These are phyloP conservation scores for Monarcha castaneiventris DNA, from an alignment of 2,113 vertebrate species.

Conservation along the genomic window DNA sequence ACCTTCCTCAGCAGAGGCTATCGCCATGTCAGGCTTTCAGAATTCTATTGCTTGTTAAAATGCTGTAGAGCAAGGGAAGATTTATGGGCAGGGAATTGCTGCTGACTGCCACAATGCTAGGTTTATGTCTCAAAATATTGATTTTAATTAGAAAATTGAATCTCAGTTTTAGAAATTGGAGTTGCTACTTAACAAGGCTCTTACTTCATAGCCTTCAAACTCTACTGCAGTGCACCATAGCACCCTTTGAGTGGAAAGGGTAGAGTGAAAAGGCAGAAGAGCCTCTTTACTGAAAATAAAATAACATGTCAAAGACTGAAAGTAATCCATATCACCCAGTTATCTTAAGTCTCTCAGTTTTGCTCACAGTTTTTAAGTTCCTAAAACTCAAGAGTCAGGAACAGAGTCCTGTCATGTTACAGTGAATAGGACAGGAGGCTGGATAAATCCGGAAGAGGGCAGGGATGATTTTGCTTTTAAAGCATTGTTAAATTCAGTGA, in stretches of 20 bases:
- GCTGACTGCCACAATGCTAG: slow-evolving; percentile 40
- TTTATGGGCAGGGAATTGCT: slow-evolving; percentile 33
- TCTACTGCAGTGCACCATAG: neutral
- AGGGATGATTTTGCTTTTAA: neutral
- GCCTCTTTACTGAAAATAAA: neutral
- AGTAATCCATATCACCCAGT: neutral
- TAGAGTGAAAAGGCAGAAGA: neutral
- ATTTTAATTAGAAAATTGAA: slow-evolving; percentile 69
- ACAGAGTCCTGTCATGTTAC: neutral
- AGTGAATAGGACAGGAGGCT: neutral
- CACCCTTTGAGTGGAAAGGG: neutral
- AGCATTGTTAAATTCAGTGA: neutral
- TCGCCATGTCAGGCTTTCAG: neutral
- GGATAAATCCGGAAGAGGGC: neutral
- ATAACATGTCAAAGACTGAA: neutral
- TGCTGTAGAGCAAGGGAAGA: neutral
- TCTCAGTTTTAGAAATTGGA: slow-evolving; percentile 29
- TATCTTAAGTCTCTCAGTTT: neutral
- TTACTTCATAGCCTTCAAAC: slow-evolving; percentile 13
- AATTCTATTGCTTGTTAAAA: neutral
- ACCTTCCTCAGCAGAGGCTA: neutral
- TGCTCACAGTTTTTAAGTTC: neutral
- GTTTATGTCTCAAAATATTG: slow-evolving; percentile 66
- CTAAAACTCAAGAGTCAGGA: neutral
- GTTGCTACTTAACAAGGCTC: neutral